Base-by-base conservation (phyloP, 2,113 vertebrate species). In the Dendropsophus ebraccatus region DNA sequence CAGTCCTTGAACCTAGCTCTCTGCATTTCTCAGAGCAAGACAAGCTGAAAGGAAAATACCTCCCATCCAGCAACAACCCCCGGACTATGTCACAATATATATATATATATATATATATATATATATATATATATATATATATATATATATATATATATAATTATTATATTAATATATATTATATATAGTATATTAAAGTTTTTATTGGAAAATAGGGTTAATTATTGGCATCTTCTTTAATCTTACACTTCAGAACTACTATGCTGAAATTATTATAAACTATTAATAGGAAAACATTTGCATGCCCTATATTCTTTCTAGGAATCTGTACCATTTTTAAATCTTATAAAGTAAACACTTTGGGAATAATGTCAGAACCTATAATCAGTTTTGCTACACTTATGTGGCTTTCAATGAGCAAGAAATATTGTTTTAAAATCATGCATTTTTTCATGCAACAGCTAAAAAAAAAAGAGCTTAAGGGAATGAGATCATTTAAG, bases 381-480 rank as follows among this genome's bases (percentile, higher is more conserved):
- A 52, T 52, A 52, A 76, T 47, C 47, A 19, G 50, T 28, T 76
- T 76, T 76, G n/a, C 16, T 76, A 16, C 25, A 56, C 30, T 47
- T 52, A 76, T 28, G 8, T 11, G 17, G 28, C 23, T 77, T 77
- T 54, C 50, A 77, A 35, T 77, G 75, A 77, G 50, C 30, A 77
- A 35, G 17, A 19, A 77, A 77, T 56, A 77, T 77, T 77, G 28
- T 50, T 50, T 56, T 54, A 54, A 77, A 54, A 77, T 77, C 16
- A 32, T 77, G 30, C 49, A 77, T 54, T 77, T 54, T 54, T 77
- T 54, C 75, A 77, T 56, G 75, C 28, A 77, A 77, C 6, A 7
- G 75, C 21, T 78, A 23, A 21, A 58, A 50, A 58, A 50, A 78
- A 58, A 58, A 14, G 14, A 49, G n/a, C 45, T 28, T 49, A 49